Evolutionary conservation across 2,888 invertebrate species (phyloP).

Genomic region (Callyntrura sp.): DNA sequence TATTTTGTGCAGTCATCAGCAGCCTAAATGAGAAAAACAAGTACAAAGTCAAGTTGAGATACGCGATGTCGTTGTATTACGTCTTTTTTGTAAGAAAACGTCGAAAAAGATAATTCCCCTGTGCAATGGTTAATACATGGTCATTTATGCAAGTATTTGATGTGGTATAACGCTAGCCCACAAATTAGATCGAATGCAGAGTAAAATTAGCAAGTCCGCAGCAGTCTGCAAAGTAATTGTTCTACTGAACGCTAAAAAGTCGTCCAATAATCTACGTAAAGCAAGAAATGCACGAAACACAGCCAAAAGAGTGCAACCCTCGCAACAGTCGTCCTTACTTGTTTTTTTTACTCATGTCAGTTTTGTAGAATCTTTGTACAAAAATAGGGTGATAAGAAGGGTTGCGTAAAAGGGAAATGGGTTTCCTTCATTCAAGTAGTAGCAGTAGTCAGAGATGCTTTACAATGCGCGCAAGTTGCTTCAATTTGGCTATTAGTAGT

Average conservation of each 20-base stretch:
- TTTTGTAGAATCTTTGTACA: constrained; percentile 32
- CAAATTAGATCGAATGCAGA: constrained; percentile 2
- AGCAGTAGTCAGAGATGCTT: background rate
- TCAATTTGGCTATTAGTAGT: constrained; percentile 46
- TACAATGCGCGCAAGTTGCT: constrained; percentile 8
- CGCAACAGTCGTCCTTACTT: background rate
- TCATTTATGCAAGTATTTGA: constrained; percentile 18
- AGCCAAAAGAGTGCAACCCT: background rate
- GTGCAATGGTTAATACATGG: background rate
- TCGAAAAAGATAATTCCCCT: constrained; percentile 19
- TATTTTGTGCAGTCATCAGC: background rate
- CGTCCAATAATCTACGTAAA: constrained; percentile 17
- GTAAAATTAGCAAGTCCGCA: background rate
- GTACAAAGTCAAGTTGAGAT: constrained; percentile 69
- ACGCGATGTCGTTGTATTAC: background rate
- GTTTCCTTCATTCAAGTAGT: constrained; percentile 54
- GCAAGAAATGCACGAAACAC: constrained; percentile 4
- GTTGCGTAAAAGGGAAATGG: constrained; percentile 75
- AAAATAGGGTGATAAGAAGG: constrained; percentile 41
- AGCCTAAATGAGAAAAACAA: constrained; percentile 8
- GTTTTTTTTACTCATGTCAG: background rate
- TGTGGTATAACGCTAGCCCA: background rate
- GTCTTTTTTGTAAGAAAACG: background rate
- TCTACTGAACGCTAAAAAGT: background rate
- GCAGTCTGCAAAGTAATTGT: constrained; percentile 10